These are phyloP conservation scores for Hoplodrina ambigua DNA, from an alignment of 2,888 invertebrate species.

Conservation along the genomic window DNA sequence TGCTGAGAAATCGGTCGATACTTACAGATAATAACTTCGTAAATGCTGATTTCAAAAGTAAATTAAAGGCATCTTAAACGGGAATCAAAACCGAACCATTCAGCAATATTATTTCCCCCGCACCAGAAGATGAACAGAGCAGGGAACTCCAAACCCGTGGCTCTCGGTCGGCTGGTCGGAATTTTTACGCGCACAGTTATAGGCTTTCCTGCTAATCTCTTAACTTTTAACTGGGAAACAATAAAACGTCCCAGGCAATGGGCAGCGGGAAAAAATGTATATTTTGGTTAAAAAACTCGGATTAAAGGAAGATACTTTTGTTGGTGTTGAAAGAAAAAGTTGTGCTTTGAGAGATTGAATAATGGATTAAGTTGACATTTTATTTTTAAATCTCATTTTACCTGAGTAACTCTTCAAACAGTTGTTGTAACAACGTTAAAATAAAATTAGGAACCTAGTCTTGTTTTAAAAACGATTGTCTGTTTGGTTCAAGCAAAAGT, in stretches of 20 bases:
- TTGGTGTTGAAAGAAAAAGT: constrained; percentile 27
- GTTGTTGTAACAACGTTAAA: too few species aligned
- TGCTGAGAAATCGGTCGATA: too few species aligned
- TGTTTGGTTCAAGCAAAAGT: too few species aligned
- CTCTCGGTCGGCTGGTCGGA: constrained; percentile 64
- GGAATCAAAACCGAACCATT: background rate
- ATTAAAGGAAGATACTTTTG: constrained; percentile 45
- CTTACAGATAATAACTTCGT: too few species aligned
- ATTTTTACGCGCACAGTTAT: constrained; percentile 77
- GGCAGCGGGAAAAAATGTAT: constrained; percentile 51
- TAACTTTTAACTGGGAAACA: constrained; percentile 79
- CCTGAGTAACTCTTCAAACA: too few species aligned
- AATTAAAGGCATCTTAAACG: too few species aligned
- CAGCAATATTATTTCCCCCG: background rate
- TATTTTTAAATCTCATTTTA: background rate
- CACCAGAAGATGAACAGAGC: background rate
- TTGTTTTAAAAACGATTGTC: too few species aligned
- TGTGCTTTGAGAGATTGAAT: constrained; percentile 16
- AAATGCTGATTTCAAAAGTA: too few species aligned
- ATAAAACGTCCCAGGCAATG: constrained; percentile 69
- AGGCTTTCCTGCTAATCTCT: constrained; percentile 76
- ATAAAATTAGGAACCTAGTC: background rate
- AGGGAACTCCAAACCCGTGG: constrained; percentile 41
- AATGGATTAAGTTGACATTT: background rate
- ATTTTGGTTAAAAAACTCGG: constrained; percentile 54